Percentiles rank a stretch among this genome's conserved stretches.
phyloP scores from a whole-genome alignment of 30 jellyfish, hydroid and myxozoan genomes.

The Nemopilema nomurai region DNA sequence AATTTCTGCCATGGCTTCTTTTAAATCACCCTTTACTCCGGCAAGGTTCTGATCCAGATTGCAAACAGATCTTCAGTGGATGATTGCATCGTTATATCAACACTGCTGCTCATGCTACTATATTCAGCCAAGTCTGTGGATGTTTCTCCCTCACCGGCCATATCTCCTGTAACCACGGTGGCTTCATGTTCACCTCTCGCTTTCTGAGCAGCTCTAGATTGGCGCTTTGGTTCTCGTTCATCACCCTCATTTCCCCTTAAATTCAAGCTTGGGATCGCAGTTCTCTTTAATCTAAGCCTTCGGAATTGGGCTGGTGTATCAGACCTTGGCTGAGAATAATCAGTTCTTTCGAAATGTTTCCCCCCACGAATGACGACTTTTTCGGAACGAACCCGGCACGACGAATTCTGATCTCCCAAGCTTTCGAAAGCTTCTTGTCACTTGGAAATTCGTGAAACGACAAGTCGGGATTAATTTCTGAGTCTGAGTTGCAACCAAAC shows the following conservation, averaged over 20 bases:
- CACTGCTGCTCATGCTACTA: not conserved
- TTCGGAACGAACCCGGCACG: slow-evolving; percentile 20
- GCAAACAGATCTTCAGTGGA: not conserved
- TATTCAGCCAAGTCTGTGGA: not conserved
- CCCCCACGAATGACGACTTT: slow-evolving; percentile 10
- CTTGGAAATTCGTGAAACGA: slow-evolving; percentile 1
- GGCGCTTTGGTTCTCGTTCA: slow-evolving; percentile 17
- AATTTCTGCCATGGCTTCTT: not conserved
- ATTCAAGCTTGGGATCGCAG: slow-evolving; percentile 10
- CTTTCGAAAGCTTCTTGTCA: slow-evolving; percentile 13
- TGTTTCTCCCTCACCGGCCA: not conserved
- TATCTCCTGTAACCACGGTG: not conserved
- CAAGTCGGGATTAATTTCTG: slow-evolving; percentile 22
- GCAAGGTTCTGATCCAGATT: not conserved
- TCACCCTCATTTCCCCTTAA: slow-evolving; percentile 11
- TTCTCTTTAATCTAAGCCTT: slow-evolving; percentile 4
- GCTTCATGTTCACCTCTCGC: not conserved
- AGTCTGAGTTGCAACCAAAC: not conserved
- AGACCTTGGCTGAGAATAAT: not conserved
- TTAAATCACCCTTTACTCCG: not conserved
- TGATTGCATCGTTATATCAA: not conserved
- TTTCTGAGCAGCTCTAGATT: slow-evolving; percentile 19
- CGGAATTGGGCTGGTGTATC: slow-evolving; percentile 23
- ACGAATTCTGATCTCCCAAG: not conserved
- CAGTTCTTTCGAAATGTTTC: slow-evolving; percentile 1